A percentile compares a stretch with the other conserved stretches of the same genome.
phyloP scores from a whole-genome alignment of 2,113 vertebrate genomes.

The Numida meleagris region DNA sequence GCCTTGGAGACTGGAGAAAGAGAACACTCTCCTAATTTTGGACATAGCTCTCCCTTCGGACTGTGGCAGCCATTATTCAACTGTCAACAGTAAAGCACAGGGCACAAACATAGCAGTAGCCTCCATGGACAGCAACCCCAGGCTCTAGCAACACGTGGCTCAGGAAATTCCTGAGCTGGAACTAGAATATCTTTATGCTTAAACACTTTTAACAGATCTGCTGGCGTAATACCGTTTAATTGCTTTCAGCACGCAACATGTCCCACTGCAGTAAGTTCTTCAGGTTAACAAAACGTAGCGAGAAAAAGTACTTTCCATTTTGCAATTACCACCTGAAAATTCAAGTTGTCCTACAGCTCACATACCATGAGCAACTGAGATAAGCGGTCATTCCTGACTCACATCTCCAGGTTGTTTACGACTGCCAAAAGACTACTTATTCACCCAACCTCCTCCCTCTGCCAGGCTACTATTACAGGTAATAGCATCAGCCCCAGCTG shows the following conservation, averaged over 20 bases:
- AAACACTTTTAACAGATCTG: background rate
- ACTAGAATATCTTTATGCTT: background rate
- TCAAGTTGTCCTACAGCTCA: background rate
- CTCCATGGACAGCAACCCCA: background rate
- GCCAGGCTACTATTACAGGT: background rate
- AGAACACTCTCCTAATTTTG: background rate
- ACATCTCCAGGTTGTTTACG: fast-evolving
- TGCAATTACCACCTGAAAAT: background rate
- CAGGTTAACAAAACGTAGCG: background rate
- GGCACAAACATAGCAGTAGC: background rate
- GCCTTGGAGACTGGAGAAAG: background rate
- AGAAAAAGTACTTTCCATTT: background rate
- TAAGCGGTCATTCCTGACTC: background rate
- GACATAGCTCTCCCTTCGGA: background rate
- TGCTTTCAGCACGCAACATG: background rate
- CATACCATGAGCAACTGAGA: background rate
- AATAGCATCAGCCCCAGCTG: background rate
- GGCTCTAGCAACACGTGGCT: background rate
- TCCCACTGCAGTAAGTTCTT: background rate
- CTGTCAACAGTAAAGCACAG: background rate
- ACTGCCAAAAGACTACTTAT: background rate
- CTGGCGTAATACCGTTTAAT: background rate
- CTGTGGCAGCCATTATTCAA: background rate
- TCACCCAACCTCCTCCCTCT: background rate
- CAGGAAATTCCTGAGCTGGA: background rate